These are phyloP conservation scores for Anthrax anthrax DNA, from an alignment of 2,888 invertebrate species.

Conservation along the genomic window DNA sequence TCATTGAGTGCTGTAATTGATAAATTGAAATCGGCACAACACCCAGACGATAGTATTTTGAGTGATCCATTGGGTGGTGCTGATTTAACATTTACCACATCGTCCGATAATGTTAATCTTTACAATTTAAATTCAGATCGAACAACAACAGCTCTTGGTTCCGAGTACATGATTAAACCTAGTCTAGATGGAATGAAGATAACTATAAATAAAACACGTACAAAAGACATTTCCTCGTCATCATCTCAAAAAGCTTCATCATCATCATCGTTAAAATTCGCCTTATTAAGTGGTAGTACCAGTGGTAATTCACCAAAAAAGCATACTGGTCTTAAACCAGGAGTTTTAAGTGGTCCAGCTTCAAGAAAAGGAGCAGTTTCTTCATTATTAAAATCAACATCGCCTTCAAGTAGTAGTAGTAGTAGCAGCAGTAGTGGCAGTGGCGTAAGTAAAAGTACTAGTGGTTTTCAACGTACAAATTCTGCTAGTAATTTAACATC, in stretches of 20 bases:
- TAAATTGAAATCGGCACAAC: slow-evolving; percentile 62
- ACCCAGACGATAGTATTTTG: slow-evolving; percentile 10
- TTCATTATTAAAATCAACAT: slow-evolving; percentile 10
- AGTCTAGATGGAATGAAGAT: slow-evolving; percentile 78
- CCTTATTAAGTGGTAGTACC: slow-evolving; percentile 35
- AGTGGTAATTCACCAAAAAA: slow-evolving; percentile 63
- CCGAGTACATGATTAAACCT: slow-evolving; percentile 80
- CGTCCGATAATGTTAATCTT: no score
- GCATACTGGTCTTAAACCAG: slow-evolving; percentile 71
- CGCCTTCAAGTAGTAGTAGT: slow-evolving; percentile 3
- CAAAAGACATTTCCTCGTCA: slow-evolving; percentile 33
- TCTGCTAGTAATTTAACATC: slow-evolving; percentile 29
- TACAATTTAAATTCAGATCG: no score
- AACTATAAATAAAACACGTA: slow-evolving; percentile 77
- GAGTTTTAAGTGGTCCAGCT: slow-evolving; percentile 74
- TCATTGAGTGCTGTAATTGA: slow-evolving; percentile 76
- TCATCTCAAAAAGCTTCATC: background rate
- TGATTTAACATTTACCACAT: no score
- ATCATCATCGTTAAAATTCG: slow-evolving; percentile 29
- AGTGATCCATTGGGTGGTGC: background rate
- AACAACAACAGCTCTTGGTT: slow-evolving; percentile 19
- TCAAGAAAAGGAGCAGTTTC: slow-evolving; percentile 45
- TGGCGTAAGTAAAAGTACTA: slow-evolving; percentile 8
- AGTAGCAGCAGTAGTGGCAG: slow-evolving; percentile 4
- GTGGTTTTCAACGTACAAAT: slow-evolving; percentile 31